Base-by-base conservation (phyloP, 1,140 invertebrate genomes). In the Cydia fagiglandana region DNA sequence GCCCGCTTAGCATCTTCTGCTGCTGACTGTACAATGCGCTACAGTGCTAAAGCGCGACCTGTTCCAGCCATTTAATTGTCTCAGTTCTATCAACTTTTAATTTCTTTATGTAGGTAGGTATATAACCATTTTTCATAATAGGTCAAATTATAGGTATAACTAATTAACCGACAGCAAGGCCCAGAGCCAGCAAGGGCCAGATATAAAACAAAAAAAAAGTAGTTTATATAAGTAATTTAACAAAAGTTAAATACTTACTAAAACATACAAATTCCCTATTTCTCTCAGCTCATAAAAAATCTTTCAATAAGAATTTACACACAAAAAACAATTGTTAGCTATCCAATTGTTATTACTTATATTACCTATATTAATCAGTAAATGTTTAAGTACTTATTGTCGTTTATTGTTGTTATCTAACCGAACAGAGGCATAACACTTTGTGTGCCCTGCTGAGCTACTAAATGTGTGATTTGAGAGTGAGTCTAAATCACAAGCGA, bases 311-410 rank as follows among this genome's bases (percentile, higher is more conserved):
- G n/a, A n/a, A 17, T 68, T 68, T 34, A 70, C 34, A 70, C 66
- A 13, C 66, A 70, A 70, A 28, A 66, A 70, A 41, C 12, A 34
- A 34, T 17, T 9, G 66, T n/a, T 70, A 17, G 10, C 15, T 70
- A 41, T 38, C 1, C 24, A 41, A 70, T 66, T 38, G 66, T 41
- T 70, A 38, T 70, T 17, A 9, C n/a, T 61, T 61, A 20, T 20
- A 38, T 70, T 17, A 9, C n/a, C 24, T 61, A 20, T 20, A 24
- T 61, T 24, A 61, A 17, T 1, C 66, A 38, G 66, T 17, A 34
- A 70, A 20, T 70, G 30, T 70, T 70, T 70, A n/a, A n/a, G n/a
- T n/a, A 41, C 38, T 41, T 70, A 70, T 41, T 13, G 66, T n/a
- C n/a, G 34, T 70, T 70, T 41, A 70, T 10, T 24, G 24, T 64